Evolutionary conservation across 2,888 invertebrate species (phyloP), one percentile per base, ranked within the genome.

Genomic region (Anthophora plumipes): DNA sequence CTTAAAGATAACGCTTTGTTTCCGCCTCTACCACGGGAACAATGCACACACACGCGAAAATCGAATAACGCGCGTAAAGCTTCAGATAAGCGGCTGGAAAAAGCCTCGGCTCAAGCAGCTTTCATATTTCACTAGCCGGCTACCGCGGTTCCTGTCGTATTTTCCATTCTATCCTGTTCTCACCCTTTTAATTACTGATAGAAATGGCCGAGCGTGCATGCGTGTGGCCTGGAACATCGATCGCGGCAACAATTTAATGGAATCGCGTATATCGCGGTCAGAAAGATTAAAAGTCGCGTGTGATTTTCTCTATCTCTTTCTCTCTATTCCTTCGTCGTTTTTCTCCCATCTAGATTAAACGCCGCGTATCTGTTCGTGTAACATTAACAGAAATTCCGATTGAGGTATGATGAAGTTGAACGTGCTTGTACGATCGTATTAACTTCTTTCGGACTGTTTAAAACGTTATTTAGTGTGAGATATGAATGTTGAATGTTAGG

Each of bases 1-100:
- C 69, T 80, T 80, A 74, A 88, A 89, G 89, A 89, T 89, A 89
- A 89, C 85, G 86, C 84, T 88, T 88, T 87, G 84, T 88, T 89
- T 84, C 82, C 86, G 89, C 63, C 66, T 77, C 73, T 64, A 60
- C 76, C 41, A 80, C 59, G 57, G 72, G 82, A 83, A 88, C 88
- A 88, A 85, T 86, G 83, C 77, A 78, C 79, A 74, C 79, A 74
- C 81, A 76, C 80, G 82, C 68, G 86, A 86, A 85, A 86, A 88
- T 88, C 88, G 87, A 86, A 88, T 88, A 86, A 88, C 85, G 86
- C 77, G 81, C 81, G 79, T 86, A 84, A 85, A 86, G 77, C 86
- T 77, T 69, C 73, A 82, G 86, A 88, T 88, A 88, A 88, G 81
- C 85, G 85, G 69, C 74, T 71, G 82, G 80, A 73, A 82, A 84